A percentile compares a stretch with the other conserved stretches of the same genome.
These are phyloP conservation scores for Romanomermis culicivorax DNA, from an alignment of 2,888 invertebrate species.

Conservation along the genomic window DNA sequence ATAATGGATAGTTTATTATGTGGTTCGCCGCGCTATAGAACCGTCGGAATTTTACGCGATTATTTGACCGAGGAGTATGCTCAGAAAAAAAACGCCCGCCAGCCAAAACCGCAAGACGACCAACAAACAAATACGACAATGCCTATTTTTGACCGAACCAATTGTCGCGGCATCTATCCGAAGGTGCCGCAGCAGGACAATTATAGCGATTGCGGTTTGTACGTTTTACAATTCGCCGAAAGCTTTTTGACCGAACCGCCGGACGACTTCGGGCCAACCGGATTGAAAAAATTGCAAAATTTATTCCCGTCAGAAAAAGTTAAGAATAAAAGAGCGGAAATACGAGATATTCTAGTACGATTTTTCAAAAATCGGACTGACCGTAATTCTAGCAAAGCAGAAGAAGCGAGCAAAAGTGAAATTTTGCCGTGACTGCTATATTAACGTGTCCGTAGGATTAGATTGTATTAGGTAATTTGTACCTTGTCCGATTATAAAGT, in stretches of 20 bases:
- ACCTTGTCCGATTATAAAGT: no score
- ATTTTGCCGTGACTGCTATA: no score
- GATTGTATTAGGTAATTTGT: no score
- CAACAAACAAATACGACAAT: no score
- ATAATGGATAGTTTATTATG: slow-evolving; percentile 65
- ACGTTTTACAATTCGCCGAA: slow-evolving; percentile 82
- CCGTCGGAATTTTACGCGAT: slow-evolving; percentile 16
- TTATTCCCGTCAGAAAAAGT: not conserved
- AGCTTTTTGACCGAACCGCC: slow-evolving; percentile 47
- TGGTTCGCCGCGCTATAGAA: slow-evolving; percentile 11
- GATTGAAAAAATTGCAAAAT: not conserved
- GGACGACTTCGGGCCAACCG: not conserved
- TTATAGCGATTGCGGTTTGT: slow-evolving; percentile 87
- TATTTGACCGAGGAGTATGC: slow-evolving; percentile 38
- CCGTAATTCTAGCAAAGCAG: no score
- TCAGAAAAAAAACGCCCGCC: slow-evolving; percentile 36
- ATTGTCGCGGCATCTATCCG: slow-evolving; percentile 62
- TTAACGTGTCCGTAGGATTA: no score
- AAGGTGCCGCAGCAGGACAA: slow-evolving; percentile 94
- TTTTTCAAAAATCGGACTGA: no score
- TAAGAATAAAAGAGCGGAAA: not conserved
- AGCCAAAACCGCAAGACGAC: slow-evolving; percentile 35
- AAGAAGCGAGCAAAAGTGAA: no score
- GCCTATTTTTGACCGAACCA: slow-evolving; percentile 56
- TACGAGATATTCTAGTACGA: no score